phyloP scores from a whole-genome alignment of 2,113 vertebrate species.

The Mus musculus region DNA sequence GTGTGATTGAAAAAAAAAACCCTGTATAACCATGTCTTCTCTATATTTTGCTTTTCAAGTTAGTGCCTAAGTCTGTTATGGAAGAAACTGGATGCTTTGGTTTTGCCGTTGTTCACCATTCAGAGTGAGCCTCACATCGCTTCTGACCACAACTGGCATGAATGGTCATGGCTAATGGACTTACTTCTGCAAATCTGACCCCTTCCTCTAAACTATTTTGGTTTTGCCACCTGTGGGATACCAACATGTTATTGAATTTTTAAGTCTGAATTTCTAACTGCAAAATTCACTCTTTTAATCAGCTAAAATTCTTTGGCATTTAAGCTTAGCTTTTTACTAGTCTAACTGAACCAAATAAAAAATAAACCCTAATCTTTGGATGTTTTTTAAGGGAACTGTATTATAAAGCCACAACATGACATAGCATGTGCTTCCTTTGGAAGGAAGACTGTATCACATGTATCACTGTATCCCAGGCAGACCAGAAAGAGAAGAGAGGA shows the following conservation, averaged over 20 bases:
- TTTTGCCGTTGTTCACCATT: neutral
- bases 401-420: neutral
- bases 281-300: conserved; percentile 40
- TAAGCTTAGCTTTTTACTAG: conserved; percentile 34
- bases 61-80: neutral
- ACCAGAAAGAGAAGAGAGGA: too few relatives aligned
- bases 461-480: conserved; percentile 21
- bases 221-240: conserved; percentile 40
- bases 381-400: neutral
- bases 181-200: conserved; percentile 20
- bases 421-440: neutral
- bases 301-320: conserved; percentile 52
- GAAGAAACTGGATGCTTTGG: neutral
- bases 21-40: neutral
- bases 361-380: neutral
- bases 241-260: neutral
- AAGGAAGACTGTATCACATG: neutral
- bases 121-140: neutral
- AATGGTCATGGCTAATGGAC: neutral
- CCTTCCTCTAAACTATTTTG: conserved; percentile 36
- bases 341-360: conserved; percentile 11
- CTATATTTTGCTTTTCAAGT: neutral
- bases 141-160: neutral
- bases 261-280: conserved; percentile 25
- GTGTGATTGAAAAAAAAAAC: neutral